phyloP scores from a whole-genome alignment of 2,888 invertebrate species.

The Cistogaster globosa region DNA sequence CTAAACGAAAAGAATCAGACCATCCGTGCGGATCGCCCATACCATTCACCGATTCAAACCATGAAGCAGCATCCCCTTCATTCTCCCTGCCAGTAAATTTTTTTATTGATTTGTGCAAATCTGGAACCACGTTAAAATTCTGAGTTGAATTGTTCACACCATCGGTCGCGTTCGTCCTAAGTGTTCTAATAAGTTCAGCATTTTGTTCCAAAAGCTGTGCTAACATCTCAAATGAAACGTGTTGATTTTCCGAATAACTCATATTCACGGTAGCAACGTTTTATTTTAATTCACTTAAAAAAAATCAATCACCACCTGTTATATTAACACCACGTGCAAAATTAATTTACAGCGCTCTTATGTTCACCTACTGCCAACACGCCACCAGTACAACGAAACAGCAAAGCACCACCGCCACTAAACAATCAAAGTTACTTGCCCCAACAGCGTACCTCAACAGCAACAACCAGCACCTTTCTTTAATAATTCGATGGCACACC shows the following conservation, averaged over 20 bases:
- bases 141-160: not conserved
- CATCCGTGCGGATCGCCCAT: conserved; percentile 5
- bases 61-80: conserved; percentile 3
- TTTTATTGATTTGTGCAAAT: conserved; percentile 17
- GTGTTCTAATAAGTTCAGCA: not conserved
- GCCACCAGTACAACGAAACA: too few relatives aligned
- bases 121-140: conserved; percentile 20
- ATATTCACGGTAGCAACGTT: not conserved
- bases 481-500: too few relatives aligned
- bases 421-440: too few relatives aligned
- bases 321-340: not conserved
- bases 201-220: conserved; percentile 1
- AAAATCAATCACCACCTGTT: not conserved
- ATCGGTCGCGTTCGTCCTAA: not conserved
- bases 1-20: conserved; percentile 37
- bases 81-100: not conserved
- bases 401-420: too few relatives aligned
- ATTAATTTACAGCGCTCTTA: not conserved
- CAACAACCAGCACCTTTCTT: too few relatives aligned
- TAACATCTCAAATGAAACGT: not conserved
- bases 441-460: too few relatives aligned
- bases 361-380: too few relatives aligned
- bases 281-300: not conserved
- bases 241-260: not conserved
- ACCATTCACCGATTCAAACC: not conserved